Base-by-base conservation (phyloP, 2,113 vertebrate genomes). In the Xiphophorus hellerii region DNA sequence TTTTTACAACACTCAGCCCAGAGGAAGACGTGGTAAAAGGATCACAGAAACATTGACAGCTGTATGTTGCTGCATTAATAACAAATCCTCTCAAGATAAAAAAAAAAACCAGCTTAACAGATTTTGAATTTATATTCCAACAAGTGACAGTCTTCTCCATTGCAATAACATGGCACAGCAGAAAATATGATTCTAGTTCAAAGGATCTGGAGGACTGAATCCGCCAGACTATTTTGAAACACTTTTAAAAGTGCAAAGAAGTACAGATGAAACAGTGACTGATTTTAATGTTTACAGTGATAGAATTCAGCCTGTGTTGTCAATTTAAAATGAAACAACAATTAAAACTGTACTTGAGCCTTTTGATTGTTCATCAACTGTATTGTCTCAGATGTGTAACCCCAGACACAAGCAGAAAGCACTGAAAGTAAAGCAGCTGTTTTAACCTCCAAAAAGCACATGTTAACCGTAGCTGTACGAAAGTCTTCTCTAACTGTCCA, bases 21-120 rank as follows among this genome's bases (percentile, higher is more conserved):
- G 70, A 81, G 44, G 51, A 81, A 70, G 62, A 75, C 33, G 37
- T 0, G 4, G 37, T 74, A 58, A 78, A 20, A 37, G 15, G 17
- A 86, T 77, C 81, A 76, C 35, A 75, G 72, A 66, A 63, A 70
- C 28, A 63, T 42, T 75, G 22, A 58, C 51, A 58, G 51, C 25
- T 58, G 51, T 10, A 42, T 85, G 61, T 66, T 64, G 62, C 31
- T 78, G 54, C 64, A 71, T 82, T 71, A 66, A 30, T 20, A 66
- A 11, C 25, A 39, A 39, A 51, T 39, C 48, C 2, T 69, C 71
- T 76, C 69, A 27, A 33, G 61, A 67, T 65, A 12, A 37, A 37
- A 37, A 35, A 35, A 37, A 37, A 79, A 15, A 76, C 66, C 44
- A 14, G 71, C 66, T 30, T 76, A 39, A 76, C 63, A 68, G 71